phyloP scores from a whole-genome alignment of 2,888 invertebrate species.

The Yponomeuta plumbellus region DNA sequence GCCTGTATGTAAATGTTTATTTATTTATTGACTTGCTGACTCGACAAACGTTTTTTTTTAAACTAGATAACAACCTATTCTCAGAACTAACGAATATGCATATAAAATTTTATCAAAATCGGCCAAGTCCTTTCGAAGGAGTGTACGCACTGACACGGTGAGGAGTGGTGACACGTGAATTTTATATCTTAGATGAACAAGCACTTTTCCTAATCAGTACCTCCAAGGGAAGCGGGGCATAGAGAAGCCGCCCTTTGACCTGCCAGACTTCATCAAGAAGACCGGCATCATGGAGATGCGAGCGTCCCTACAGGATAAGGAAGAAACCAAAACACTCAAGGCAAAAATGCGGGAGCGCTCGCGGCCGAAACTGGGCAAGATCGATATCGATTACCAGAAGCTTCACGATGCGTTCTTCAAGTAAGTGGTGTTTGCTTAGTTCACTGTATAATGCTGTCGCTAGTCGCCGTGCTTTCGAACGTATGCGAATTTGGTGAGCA shows the following conservation, averaged over 20 bases:
- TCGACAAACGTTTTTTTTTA: too few species aligned
- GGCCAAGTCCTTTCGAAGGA: too few species aligned
- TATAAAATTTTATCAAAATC: too few species aligned
- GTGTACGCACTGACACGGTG: too few species aligned
- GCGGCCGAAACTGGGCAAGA: constrained; percentile 98
- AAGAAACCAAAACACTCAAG: constrained; percentile 95
- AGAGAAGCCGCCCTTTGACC: constrained; percentile 98
- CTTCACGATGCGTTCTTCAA: constrained; percentile 99
- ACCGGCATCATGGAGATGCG: constrained; percentile 99
- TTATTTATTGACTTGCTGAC: too few species aligned
- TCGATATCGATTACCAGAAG: constrained; percentile 99
- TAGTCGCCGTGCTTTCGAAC: neutral
- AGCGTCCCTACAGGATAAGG: constrained; percentile 97
- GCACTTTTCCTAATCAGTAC: constrained; percentile 64
- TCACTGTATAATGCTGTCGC: neutral
- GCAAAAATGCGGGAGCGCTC: constrained; percentile 98
- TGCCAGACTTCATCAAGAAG: constrained; percentile 98
- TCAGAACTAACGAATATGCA: too few species aligned
- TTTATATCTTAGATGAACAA: too few species aligned
- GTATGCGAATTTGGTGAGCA: neutral
- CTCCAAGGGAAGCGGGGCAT: constrained; percentile 98
- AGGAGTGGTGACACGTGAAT: too few species aligned
- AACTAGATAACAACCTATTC: too few species aligned
- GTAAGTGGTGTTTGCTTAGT: constrained; percentile 51
- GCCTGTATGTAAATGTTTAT: too few species aligned